A percentile compares a stretch with the other conserved stretches of the same genome.
Conservation (phyloP, 2,797 vertebrate species). For the Macropus fuliginosus region DNA sequence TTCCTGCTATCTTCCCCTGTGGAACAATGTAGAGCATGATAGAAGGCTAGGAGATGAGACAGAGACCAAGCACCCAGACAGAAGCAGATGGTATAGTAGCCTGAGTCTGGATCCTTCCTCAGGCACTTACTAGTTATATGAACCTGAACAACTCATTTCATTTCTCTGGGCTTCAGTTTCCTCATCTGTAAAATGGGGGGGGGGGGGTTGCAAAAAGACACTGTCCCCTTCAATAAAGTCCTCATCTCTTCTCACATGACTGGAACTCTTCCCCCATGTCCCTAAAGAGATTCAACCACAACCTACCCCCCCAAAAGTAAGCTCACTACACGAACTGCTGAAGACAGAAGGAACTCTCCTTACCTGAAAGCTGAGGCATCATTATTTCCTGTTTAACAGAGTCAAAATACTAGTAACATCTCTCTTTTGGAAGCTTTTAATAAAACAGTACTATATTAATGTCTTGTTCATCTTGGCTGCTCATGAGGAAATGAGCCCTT, state of each 20-base stretch:
- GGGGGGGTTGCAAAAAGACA: not conserved
- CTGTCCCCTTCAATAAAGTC: not conserved
- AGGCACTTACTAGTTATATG: not conserved
- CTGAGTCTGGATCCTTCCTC: not conserved
- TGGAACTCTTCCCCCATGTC: not conserved
- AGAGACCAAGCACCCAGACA: not conserved
- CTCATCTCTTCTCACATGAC: not conserved
- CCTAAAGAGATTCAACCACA: not conserved
- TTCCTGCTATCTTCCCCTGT: no score
- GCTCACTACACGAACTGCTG: not conserved
- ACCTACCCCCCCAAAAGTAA: not conserved
- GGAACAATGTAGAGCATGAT: not conserved
- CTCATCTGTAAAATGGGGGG: not conserved
- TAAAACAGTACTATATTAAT: not conserved
- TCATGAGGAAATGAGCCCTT: not conserved
- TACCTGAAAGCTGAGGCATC: not conserved
- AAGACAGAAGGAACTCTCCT: not conserved
- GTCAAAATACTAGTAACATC: not conserved
- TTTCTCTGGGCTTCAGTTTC: not conserved
- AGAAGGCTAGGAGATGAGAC: not conserved
- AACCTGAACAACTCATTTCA: not conserved
- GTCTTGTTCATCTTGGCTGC: not conserved
- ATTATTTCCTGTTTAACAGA: not conserved
- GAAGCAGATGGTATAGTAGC: not conserved
- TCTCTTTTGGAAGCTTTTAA: not conserved